A percentile compares a stretch with the other conserved stretches of the same genome.
These are phyloP conservation scores for Brotula barbata DNA, from an alignment of 2,797 vertebrate species.

Conservation along the genomic window DNA sequence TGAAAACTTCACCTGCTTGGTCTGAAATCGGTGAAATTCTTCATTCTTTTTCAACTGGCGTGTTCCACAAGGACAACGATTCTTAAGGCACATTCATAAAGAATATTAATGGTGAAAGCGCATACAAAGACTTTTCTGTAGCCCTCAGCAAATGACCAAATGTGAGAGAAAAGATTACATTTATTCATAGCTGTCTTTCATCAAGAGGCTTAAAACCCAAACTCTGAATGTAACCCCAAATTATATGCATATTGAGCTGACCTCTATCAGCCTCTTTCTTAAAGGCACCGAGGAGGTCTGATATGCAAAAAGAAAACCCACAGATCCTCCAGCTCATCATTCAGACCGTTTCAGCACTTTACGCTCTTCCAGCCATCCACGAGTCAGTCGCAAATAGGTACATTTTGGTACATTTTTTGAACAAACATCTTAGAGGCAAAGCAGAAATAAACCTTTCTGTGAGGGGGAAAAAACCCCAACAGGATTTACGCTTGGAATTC, in stretches of 20 bases:
- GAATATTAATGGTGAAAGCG: conserved; percentile 58
- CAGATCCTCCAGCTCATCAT: conserved; percentile 73
- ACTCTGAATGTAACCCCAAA: conserved; percentile 78
- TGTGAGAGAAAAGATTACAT: conserved; percentile 77
- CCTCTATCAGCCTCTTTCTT: conserved; percentile 74
- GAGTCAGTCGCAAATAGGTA: conserved; percentile 66
- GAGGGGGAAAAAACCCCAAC: conserved; percentile 42
- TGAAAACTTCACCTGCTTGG: background rate
- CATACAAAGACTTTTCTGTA: conserved; percentile 68
- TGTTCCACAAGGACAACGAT: conserved; percentile 57
- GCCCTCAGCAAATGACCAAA: conserved; percentile 74
- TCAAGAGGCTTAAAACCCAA: conserved; percentile 78
- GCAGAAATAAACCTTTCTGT: conserved; percentile 46
- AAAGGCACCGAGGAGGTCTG: conserved; percentile 72
- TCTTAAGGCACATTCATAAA: conserved; percentile 54
- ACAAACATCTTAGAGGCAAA: too few relatives aligned
- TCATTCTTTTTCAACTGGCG: conserved; percentile 23
- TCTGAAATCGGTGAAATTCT: conserved; percentile 31
- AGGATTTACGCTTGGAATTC: conserved; percentile 50
- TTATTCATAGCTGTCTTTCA: conserved; percentile 79
- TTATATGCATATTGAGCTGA: conserved; percentile 80
- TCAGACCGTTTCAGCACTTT: conserved; percentile 82
- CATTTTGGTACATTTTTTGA: too few relatives aligned
- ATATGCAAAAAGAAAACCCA: conserved; percentile 71
- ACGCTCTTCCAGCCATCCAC: conserved; percentile 56